Conservation (phyloP, 1,140 invertebrate species). For the Ceratosolen solmsi region DNA sequence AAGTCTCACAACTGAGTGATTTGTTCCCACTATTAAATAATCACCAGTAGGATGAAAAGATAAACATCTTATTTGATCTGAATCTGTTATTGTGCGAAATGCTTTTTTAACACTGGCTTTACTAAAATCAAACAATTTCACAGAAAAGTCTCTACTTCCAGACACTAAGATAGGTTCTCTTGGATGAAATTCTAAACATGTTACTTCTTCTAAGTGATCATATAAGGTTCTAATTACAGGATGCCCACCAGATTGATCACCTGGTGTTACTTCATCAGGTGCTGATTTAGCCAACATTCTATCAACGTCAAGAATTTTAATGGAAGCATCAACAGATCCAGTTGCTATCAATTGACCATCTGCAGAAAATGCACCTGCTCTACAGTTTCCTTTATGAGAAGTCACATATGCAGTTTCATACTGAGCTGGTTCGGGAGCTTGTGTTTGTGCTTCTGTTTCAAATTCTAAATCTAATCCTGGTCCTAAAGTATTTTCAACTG, state of each 20-base stretch:
- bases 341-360: conserved; percentile 98
- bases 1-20: conserved; percentile 91
- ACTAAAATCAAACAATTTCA: conserved; percentile 98
- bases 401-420: conserved; percentile 99
- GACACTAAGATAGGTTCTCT: conserved; percentile 93
- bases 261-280: conserved; percentile 85
- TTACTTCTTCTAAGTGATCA: conserved; percentile 98
- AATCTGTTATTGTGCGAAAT: conserved; percentile 94
- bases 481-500: conserved; percentile 82
- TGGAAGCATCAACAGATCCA: conserved; percentile 97
- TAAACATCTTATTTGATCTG: conserved; percentile 89
- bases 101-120: conserved; percentile 99
- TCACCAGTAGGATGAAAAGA: conserved; percentile 97
- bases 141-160: conserved; percentile 93
- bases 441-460: conserved; percentile 91
- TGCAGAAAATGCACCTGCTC: conserved; percentile 93
- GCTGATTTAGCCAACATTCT: conserved; percentile 96
- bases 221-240: conserved; percentile 99
- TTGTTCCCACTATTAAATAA: conserved; percentile 93
- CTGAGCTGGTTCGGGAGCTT: conserved; percentile 93
- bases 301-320: conserved; percentile 98
- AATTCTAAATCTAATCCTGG: conserved; percentile 95
- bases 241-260: conserved; percentile 91
- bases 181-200: conserved; percentile 97
- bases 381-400: conserved; percentile 96